Evolutionary conservation across 1,140 invertebrate genomes (phyloP), one percentile per base, ranked within the genome.

Genomic region (Asbolus verrucosus): DNA sequence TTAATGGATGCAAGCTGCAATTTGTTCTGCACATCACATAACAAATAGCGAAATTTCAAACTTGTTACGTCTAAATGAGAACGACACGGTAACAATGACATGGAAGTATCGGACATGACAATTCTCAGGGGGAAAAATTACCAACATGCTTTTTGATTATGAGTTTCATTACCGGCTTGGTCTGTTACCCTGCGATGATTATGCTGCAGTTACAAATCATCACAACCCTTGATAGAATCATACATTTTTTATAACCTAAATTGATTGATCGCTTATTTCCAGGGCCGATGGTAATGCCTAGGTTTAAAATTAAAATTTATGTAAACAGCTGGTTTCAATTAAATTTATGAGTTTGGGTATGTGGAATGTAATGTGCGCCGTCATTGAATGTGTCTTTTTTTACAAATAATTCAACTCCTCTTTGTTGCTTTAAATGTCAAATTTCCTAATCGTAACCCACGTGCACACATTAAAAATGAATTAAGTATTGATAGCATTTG

Each of bases 51-150:
- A 27, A 54, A 27, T 54, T 54, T 13, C 19, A 54, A 54, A 54
- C 46, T 54, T 54, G 46, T 54, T 54, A 46, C 0, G n/a, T 54
- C 21, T 54, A 54, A 54, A 54, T 54, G 46, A 54, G 46, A 54
- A n/a, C 46, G 46, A 30, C 46, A 54, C 13, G 46, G 27, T 54
- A 54, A 54, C 46, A 54, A 54, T 54, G 46, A 54, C 46, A 54
- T 54, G 8, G 19, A 27, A 21, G 19, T 30, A 54, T 54, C 21
- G 46, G 46, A 54, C 21, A 54, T 54, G 46, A 54, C 46, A 54
- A 54, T 27, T 14, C 46, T 54, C 46, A 1, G 14, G 46, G 46
- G 46, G 14, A 54, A 54, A 54, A 54, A 54, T 54, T 54, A 54
- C 19, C 46, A 54, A 27, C 21, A 54, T 24, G 46, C 46, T 54